phyloP scores from a whole-genome alignment of 2,888 invertebrate species.

The Protodeltote pygarga region DNA sequence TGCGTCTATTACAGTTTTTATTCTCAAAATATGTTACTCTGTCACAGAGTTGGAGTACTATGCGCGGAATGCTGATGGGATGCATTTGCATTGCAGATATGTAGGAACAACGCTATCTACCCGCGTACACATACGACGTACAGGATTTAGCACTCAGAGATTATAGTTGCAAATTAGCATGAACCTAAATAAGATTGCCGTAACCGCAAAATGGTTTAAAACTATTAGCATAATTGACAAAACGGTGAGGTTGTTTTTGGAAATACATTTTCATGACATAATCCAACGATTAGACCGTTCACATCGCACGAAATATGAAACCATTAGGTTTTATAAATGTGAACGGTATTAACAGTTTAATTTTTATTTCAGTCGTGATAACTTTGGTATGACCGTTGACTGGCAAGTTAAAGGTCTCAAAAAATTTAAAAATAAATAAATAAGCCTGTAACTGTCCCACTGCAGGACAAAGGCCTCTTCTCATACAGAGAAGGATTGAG shows the following conservation, averaged over 20 bases:
- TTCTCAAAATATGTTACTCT: conserved; percentile 48
- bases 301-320: too few relatives aligned
- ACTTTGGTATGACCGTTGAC: too few relatives aligned
- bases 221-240: conserved; percentile 44
- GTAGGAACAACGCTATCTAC: conserved; percentile 60
- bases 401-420: too few relatives aligned
- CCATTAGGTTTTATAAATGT: too few relatives aligned
- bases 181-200: conserved; percentile 52
- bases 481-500: too few relatives aligned
- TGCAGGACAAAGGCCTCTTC: too few relatives aligned
- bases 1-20: conserved; percentile 17
- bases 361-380: too few relatives aligned
- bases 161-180: conserved; percentile 69
- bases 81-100: conserved; percentile 77
- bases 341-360: too few relatives aligned
- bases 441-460: too few relatives aligned
- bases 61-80: conserved; percentile 60
- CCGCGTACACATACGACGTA: conserved; percentile 41
- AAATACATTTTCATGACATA: conserved; percentile 14
- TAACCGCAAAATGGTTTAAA: conserved; percentile 41
- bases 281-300: conserved; percentile 9
- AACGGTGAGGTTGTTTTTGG: conserved; percentile 12
- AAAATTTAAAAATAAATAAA: too few relatives aligned
- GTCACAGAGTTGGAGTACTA: conserved; percentile 49
- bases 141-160: conserved; percentile 72